These are phyloP conservation scores for Ophion ellenae DNA, from an alignment of 2,888 invertebrate species.

Conservation along the genomic window DNA sequence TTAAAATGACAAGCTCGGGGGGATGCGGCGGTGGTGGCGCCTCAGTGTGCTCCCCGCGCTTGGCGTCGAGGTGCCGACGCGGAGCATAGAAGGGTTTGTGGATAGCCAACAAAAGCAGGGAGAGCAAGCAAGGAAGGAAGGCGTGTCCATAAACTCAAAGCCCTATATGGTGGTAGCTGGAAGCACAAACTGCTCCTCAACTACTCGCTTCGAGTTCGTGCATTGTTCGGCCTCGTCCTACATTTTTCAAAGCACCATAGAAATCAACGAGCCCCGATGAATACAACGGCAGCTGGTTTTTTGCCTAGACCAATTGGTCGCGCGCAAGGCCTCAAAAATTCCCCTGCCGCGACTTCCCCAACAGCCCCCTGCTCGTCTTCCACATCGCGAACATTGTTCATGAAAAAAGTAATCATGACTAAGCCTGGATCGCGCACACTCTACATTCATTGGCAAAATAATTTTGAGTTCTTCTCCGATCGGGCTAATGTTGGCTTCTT, in stretches of 20 bases:
- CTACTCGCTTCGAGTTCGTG: constrained; percentile 39
- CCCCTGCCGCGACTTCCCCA: too few species aligned
- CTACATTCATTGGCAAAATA: too few species aligned
- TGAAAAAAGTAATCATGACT: too few species aligned
- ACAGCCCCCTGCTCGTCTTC: background rate
- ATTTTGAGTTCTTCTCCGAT: too few species aligned
- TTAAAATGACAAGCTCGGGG: too few species aligned
- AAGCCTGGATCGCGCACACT: too few species aligned
- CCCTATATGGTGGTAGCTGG: constrained; percentile 15
- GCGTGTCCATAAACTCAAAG: constrained; percentile 57
- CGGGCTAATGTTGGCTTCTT: background rate
- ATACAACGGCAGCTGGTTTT: constrained; percentile 23
- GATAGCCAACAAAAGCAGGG: constrained; percentile 40
- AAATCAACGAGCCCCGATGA: constrained; percentile 57
- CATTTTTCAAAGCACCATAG: constrained; percentile 53
- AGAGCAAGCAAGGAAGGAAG: constrained; percentile 21
- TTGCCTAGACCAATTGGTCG: background rate
- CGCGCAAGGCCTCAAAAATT: too few species aligned
- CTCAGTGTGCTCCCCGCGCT: constrained; percentile 14
- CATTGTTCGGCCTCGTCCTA: constrained; percentile 49
- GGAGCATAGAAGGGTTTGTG: constrained; percentile 30
- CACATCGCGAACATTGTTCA: background rate
- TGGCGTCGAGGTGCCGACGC: constrained; percentile 6
- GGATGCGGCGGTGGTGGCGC: background rate
- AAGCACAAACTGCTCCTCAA: constrained; percentile 46